A percentile compares a stretch with the other conserved stretches of the same genome.
These are phyloP conservation scores for Apostichopus japonicus DNA, from an alignment of 35 echinoderm and acorn worm species.

Conservation along the genomic window DNA sequence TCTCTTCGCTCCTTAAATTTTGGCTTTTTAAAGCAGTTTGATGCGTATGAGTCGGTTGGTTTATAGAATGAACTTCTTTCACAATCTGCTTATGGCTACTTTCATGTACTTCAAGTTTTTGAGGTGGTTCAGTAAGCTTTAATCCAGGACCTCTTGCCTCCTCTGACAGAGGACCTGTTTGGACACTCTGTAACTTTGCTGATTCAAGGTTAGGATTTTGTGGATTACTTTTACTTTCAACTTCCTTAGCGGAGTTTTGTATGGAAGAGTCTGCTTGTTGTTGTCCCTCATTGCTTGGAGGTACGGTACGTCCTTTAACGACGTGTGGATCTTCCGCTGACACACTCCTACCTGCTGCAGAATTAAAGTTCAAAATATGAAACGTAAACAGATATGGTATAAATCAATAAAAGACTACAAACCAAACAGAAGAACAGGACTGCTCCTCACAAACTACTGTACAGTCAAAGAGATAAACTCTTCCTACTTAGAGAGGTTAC, in stretches of 20 bases:
- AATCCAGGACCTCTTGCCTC: neutral
- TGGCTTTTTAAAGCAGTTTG: neutral
- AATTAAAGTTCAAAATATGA: too few relatives aligned
- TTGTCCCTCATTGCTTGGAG: neutral
- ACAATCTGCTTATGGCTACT: neutral
- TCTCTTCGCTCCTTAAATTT: neutral
- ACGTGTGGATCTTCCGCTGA: neutral
- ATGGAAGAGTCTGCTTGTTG: neutral
- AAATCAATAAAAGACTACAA: too few relatives aligned
- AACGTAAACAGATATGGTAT: too few relatives aligned
- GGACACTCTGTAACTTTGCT: neutral
- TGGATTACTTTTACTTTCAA: neutral
- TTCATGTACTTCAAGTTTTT: slow-evolving; percentile 33
- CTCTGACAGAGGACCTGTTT: neutral
- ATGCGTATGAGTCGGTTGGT: neutral
- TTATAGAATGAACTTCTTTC: neutral
- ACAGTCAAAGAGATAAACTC: too few relatives aligned
- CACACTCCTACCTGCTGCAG: too few relatives aligned
- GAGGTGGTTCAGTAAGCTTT: neutral
- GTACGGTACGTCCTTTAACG: neutral
- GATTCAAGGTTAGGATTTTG: neutral
- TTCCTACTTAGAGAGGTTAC: too few relatives aligned
- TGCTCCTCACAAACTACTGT: too few relatives aligned
- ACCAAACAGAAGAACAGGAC: too few relatives aligned
- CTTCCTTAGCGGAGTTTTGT: neutral